Conservation (phyloP, 2,113 vertebrate genomes). For the Apaloderma vittatum region DNA sequence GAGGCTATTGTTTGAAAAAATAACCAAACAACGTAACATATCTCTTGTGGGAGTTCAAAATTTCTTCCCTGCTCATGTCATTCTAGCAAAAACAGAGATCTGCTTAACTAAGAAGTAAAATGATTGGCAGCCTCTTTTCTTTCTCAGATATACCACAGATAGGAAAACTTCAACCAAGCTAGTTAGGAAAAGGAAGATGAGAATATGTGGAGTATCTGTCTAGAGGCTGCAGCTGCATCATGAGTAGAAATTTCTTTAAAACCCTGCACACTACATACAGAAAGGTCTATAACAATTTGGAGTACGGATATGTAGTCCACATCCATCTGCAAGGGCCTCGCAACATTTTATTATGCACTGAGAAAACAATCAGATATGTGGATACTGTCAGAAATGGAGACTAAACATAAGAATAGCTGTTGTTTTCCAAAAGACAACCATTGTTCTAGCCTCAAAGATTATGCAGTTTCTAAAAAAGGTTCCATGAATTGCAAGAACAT, state of each 20-base stretch:
- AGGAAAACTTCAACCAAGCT: not conserved
- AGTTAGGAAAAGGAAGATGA: not conserved
- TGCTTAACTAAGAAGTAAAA: not conserved
- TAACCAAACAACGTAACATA: not conserved
- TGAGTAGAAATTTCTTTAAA: not conserved
- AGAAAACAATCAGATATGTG: not conserved
- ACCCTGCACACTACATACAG: not conserved
- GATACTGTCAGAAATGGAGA: not conserved
- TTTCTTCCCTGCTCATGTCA: not conserved
- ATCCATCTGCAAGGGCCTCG: not conserved
- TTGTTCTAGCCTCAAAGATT: not conserved
- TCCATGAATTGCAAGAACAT: not conserved
- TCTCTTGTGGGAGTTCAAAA: not conserved
- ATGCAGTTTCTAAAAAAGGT: not conserved
- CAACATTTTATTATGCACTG: not conserved
- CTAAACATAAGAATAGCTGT: not conserved
- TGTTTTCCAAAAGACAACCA: not conserved
- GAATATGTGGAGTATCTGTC: not conserved
- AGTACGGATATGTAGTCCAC: not conserved
- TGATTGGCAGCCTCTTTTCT: not conserved
- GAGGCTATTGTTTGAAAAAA: not conserved
- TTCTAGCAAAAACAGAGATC: not conserved
- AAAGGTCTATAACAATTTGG: not conserved
- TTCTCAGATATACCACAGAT: not conserved
- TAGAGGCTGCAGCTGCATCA: not conserved